phyloP scores from a whole-genome alignment of 2,888 invertebrate species.

The Pycnomerus fuliginosus region DNA sequence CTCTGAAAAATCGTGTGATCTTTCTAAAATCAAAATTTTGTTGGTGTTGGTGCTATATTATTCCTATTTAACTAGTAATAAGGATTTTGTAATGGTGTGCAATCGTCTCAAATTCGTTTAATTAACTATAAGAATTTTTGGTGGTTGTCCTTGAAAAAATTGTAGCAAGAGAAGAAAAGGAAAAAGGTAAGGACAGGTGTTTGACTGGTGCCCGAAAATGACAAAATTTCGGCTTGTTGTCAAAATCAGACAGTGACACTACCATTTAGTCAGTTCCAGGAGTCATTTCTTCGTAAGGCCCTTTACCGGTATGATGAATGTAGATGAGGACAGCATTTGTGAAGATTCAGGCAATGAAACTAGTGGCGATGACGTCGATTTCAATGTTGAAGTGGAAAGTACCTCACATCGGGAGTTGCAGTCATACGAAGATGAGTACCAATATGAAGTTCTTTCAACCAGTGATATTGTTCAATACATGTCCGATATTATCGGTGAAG shows the following conservation, averaged over 20 bases:
- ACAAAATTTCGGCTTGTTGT: constrained; percentile 18
- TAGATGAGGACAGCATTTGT: constrained; percentile 85
- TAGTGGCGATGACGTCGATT: constrained; percentile 92
- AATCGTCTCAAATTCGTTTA: no score
- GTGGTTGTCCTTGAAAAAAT: no score
- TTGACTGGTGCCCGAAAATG: no score
- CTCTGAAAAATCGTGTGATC: no score
- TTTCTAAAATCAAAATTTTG: no score
- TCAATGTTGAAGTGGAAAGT: constrained; percentile 83
- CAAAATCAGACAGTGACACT: constrained; percentile 37
- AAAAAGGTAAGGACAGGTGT: no score
- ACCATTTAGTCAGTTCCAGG: constrained; percentile 11
- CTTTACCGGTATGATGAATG: constrained; percentile 69
- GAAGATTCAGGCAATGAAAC: constrained; percentile 93
- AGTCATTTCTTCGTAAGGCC: not conserved
- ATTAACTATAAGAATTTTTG: no score
- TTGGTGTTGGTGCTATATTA: no score
- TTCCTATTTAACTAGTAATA: no score
- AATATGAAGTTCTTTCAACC: constrained; percentile 91
- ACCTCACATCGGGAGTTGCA: constrained; percentile 74
- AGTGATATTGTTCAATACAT: constrained; percentile 97
- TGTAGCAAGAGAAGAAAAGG: no score
- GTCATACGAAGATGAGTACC: constrained; percentile 86
- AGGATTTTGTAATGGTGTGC: no score
- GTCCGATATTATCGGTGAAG: constrained; percentile 96